Base-by-base conservation (phyloP, 2,888 invertebrate species). In the Hirtodrosophila cameraria region DNA sequence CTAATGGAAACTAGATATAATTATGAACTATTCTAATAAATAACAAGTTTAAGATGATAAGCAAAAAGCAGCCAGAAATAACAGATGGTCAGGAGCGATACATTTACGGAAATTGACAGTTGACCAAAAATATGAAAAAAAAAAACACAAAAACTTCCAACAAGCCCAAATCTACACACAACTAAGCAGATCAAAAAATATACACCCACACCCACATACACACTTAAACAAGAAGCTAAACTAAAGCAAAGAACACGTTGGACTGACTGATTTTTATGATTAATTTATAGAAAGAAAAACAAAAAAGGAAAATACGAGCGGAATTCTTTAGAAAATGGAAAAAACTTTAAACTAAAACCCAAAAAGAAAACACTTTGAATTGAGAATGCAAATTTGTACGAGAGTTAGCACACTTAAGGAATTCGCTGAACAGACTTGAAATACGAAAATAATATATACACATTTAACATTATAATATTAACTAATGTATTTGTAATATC, bases 191-290 rank as follows among this genome's bases (percentile, higher is more conserved):
- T 33, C 8, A 15, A 49, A 27, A 4, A n/a, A n/a, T n/a, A n/a
- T n/a, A n/a, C n/a, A n/a, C n/a, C n/a, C 9, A 35, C 28, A 53
- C 35, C 50, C 42, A 23, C 11, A 30, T 15, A 54, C 25, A 45
- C 25, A 58, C 28, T 30, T 39, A 59, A 70, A 61, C 55, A 58
- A 64, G 63, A 71, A 64, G 69, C 67, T 66, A 66, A 66, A 61
- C 65, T 63, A 76, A 70, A 61, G 53, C 67, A 60, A 48, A 53
- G 60, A 69, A 67, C 49, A 58, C 69, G 61, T 86, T 86, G 86
- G 86, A 80, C 82, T 76, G 83, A 83, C 83, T 83, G 83, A 83
- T 83, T 86, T 84, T 80, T 75, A 75, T 73, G 77, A 77, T 54
- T 72, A 76, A 76, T 73, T 72, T 72, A 50, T 68, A 72, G 48